phyloP scores from a whole-genome alignment of 2,888 invertebrate species.

The Pristionchus fissidentatus region DNA sequence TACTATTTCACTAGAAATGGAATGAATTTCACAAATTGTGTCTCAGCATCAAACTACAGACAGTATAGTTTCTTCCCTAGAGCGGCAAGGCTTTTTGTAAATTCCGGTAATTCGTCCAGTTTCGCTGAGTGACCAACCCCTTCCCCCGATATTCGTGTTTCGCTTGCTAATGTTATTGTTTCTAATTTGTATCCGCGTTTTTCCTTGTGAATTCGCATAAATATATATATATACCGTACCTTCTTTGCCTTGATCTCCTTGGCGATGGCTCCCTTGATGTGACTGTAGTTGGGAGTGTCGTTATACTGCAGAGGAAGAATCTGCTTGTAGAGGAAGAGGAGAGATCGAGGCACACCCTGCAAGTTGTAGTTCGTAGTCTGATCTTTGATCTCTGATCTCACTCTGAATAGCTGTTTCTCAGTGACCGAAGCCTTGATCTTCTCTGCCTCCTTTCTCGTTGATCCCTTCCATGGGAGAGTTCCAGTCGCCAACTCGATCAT shows the following conservation, averaged over 20 bases:
- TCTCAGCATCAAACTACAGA: no score
- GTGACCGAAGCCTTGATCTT: conserved; percentile 61
- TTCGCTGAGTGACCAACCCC: no score
- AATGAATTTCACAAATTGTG: no score
- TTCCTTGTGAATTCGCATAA: no score
- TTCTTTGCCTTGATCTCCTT: conserved; percentile 39
- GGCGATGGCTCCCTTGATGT: conserved; percentile 27
- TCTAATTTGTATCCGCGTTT: no score
- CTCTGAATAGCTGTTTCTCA: conserved; percentile 59
- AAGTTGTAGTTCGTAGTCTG: conserved; percentile 39
- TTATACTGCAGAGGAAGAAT: background rate
- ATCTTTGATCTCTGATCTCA: conserved; percentile 54
- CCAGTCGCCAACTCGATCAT: conserved; percentile 66
- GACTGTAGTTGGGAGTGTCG: background rate
- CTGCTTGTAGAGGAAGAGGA: background rate
- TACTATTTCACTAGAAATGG: no score
- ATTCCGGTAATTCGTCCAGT: no score
- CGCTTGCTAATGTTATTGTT: no score
- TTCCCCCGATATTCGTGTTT: no score
- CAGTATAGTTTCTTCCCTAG: no score
- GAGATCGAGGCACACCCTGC: conserved; percentile 21
- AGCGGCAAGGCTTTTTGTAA: no score
- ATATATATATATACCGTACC: background rate
- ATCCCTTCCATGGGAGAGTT: conserved; percentile 70
- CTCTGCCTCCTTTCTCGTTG: conserved; percentile 62